Base-by-base conservation (phyloP, 53 echinoderm and acorn worm genomes). In the Paracentrotus lividus region DNA sequence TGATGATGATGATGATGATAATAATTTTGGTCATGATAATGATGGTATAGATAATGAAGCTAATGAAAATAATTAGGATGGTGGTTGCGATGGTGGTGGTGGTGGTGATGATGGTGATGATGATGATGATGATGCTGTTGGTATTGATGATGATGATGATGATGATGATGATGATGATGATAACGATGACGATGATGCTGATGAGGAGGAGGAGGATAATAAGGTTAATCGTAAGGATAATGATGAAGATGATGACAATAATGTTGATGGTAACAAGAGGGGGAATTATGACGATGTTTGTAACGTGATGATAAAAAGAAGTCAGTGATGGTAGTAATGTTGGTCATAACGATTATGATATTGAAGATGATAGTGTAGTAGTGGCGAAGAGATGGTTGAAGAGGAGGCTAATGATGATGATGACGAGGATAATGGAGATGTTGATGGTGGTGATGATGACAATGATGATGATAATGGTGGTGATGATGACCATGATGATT, bases 241-340 rank as follows among this genome's bases (percentile, higher is more conserved):
- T 88, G 75, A 20, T 68, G 51, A 49, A 88, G 88, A 49, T 93
- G 68, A 4, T 66, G 69, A 43, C 49, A 59, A 57, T 55, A 21
- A 88, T 38, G 59, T 2, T 55, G 18, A 88, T 38, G 34, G 58
- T 59, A 59, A 88, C 0, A 59, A 88, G 33, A 40, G 58, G 16
- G 88, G 34, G 34, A 15, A 43, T 58, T n/a, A 18, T 64, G 26
- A 61, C 12, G 9, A 2, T 43, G 61, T n/a, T n/a, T n/a, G n/a
- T n/a, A n/a, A n/a, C n/a, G n/a, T n/a, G n/a, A n/a, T n/a, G n/a
- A n/a, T n/a, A n/a, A n/a, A n/a, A n/a, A n/a, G n/a, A n/a, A n/a
- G n/a, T n/a, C n/a, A n/a, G 4, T 55, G 56, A 32, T 52, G 86
- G 0, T 32, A 38, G 15, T 32, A 34, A 51, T 29, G 55, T 32